Base-by-base conservation (phyloP, 1,140 invertebrate genomes). In the Pogonomyrmex barbatus region DNA sequence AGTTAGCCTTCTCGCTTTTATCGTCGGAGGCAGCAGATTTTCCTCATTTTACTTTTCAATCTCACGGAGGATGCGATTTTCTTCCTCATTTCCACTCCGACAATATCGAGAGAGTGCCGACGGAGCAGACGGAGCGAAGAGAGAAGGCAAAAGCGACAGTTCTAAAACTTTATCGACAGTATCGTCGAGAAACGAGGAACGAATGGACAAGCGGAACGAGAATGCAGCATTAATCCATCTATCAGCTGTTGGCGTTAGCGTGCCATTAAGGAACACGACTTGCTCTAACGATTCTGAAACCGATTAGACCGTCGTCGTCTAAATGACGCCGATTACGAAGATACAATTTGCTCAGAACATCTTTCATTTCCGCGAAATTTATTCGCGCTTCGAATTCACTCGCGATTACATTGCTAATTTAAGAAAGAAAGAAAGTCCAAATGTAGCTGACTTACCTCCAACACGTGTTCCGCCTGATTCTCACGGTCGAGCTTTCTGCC, bases 401-500 rank as follows among this genome's bases (percentile, higher is more conserved):
- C 9, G 54, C 17, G 52, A 65, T 52, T 65, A 54, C 63, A 24
- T 70, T 10, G n/a, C n/a, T 42, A 4, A 58, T 17, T 39, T 75
- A 12, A 36, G 4, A 75, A 56, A 4, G 8, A 45, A 6, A 5
- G 2, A 68, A 33, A n/a, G 17, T 10, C 30, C 24, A 5, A 24
- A 30, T 17, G 14, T 39, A 24, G 24, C 42, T 17, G 70, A 94
- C 95, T 96, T 94, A 98, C 97, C 96, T 98, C 97, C 5, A 99
- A 95, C 91, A 98, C 97, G 94, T 99, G 98, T 91, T 98, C 96
- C 0, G 97, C 95, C 93, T 98, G 97, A 91, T 96, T 97, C 94
- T 98, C 98, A 88, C 98, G 96, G 94, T 99, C 98, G 76, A 99
- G 95, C 92, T 97, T 96, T 45, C 98, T 96, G 30, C 97, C 96